phyloP scores from a whole-genome alignment of 2,797 vertebrate genomes.

The Premnoplex brunnescens region DNA sequence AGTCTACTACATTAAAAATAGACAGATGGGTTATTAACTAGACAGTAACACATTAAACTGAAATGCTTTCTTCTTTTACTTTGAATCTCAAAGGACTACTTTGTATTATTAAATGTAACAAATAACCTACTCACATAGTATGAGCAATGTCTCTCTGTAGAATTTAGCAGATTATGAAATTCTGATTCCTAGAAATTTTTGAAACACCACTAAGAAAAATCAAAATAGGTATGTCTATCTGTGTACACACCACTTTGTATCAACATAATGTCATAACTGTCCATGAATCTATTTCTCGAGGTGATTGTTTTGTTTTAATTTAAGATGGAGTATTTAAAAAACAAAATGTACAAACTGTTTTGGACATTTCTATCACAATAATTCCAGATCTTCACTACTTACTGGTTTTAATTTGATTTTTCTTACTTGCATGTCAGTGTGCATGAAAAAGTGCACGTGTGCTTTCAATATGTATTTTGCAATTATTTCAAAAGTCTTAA shows the following conservation, averaged over 20 bases:
- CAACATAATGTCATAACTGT: not conserved
- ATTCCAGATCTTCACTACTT: not conserved
- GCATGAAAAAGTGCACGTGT: not conserved
- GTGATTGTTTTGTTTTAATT: not conserved
- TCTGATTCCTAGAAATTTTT: not conserved
- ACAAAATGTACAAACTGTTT: not conserved
- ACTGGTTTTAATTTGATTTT: not conserved
- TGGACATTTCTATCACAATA: not conserved
- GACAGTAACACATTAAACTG: not conserved
- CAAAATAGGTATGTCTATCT: not conserved
- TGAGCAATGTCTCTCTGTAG: not conserved
- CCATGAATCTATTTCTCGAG: not conserved
- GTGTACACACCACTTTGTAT: not conserved
- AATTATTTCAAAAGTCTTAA: not conserved
- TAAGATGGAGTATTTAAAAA: not conserved
- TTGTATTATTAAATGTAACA: not conserved
- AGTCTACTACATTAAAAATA: not conserved
- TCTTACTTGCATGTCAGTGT: not conserved
- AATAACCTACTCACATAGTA: not conserved
- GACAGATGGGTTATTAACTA: not conserved
- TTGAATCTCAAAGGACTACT: not conserved
- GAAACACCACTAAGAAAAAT: not conserved
- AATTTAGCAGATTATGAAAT: not conserved
- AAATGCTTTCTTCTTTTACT: not conserved
- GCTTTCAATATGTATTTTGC: not conserved